Conservation (phyloP, 64 coral and sea anemone species). For the Astreopora myriophthalma region DNA sequence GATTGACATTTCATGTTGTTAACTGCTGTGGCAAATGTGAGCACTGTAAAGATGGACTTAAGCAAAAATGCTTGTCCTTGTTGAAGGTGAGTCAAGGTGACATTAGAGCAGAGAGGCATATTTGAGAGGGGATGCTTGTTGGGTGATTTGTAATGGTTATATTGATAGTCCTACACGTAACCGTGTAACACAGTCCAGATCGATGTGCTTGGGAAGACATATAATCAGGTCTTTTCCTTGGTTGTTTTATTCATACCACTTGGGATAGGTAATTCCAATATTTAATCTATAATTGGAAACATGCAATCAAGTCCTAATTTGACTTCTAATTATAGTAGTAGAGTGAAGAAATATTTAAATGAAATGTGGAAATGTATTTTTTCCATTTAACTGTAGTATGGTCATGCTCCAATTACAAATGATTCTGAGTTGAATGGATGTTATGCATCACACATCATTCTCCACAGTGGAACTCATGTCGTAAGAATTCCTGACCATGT, state of each 20-base stretch:
- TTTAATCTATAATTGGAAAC: too few relatives aligned
- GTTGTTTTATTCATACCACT: too few relatives aligned
- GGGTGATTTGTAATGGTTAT: too few relatives aligned
- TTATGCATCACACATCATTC: constrained; percentile 92
- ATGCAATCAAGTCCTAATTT: too few relatives aligned
- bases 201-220: too few relatives aligned
- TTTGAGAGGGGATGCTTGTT: too few relatives aligned
- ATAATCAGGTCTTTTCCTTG: too few relatives aligned
- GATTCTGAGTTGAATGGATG: constrained; percentile 91
- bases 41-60: constrained; percentile 75
- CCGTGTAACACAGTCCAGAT: too few relatives aligned
- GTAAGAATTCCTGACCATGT: constrained; percentile 73
- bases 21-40: constrained; percentile 83
- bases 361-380: not conserved
- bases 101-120: too few relatives aligned
- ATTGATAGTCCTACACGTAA: too few relatives aligned
- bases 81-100: constrained; percentile 74
- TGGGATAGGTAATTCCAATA: too few relatives aligned
- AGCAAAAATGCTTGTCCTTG: constrained; percentile 87
- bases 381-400: constrained; percentile 64
- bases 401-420: constrained; percentile 70
- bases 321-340: too few relatives aligned
- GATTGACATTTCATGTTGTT: constrained; percentile 85
- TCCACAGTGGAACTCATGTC: constrained; percentile 91
- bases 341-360: not conserved